Evolutionary conservation across 2,113 vertebrate species (phyloP), one percentile per base, ranked within the genome.

Genomic region (Fulica atra): DNA sequence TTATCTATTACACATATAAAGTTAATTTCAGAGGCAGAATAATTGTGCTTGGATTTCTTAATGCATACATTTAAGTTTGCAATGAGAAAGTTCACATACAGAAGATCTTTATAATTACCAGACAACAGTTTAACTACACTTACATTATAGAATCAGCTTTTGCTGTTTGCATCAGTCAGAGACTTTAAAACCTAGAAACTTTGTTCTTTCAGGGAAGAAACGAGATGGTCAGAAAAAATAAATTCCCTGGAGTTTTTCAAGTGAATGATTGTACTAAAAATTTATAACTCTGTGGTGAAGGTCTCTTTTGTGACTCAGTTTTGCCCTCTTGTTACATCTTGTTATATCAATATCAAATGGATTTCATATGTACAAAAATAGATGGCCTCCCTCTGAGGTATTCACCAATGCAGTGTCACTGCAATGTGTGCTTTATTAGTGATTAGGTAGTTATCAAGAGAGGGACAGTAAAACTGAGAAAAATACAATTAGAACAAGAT

Each of bases 231-330:
- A 66, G 35, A 85, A 91, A 81, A 74, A 70, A 24, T 23, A 74
- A 50, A 63, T 7, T 66, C n/a, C 46, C 36, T 25, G 14, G n/a
- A 66, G 46, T 25, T 24, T 86, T 9, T 50, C 21, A 64, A 72
- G 12, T 16, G 18, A 82, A 86, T n/a, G 7, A 8, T 79, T 90
- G 38, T 82, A 21, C 38, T 94, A 92, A 91, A 81, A 56, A 78
- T 53, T 36, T 78, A 16, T 86, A 48, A 64, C 38, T 92, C 36
- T 81, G 8, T 33, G 23, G 40, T 51, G 26, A 91, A 91, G n/a
- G 20, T 81, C 38, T 83, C 46, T 73, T 91, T 82, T 78, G 69
- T 85, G 73, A 89, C 56, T 95, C 60, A 81, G 21, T 77, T 26
- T 61, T 88, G 33, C 21, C 60, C 36, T 70, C 56, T 74, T 81